phyloP scores from a whole-genome alignment of 2,797 vertebrate genomes.

The Siniperca undulata region DNA sequence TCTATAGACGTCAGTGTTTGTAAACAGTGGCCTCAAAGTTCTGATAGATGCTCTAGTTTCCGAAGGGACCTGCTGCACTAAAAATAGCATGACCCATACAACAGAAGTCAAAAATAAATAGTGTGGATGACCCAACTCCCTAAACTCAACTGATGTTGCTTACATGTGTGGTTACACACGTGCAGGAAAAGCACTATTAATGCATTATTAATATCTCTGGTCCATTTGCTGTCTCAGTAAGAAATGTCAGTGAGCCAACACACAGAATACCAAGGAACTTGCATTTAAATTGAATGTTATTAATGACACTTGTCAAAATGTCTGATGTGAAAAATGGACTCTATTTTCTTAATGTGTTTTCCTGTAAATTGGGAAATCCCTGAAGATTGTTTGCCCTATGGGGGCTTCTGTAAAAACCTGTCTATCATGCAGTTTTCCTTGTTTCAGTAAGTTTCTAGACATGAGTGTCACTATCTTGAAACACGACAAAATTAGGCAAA shows the following conservation, averaged over 20 bases:
- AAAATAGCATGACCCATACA: constrained; percentile 54
- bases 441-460: background rate
- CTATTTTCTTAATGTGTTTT: constrained; percentile 13
- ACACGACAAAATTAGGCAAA: background rate
- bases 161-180: background rate
- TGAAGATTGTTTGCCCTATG: background rate
- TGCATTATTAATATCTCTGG: background rate
- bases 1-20: constrained; percentile 23
- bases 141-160: constrained; percentile 13
- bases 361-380: background rate
- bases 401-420: background rate
- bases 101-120: constrained; percentile 53
- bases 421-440: background rate
- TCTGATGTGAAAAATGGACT: background rate
- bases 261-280: background rate
- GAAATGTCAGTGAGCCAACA: background rate
- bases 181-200: constrained; percentile 16
- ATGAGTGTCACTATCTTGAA: background rate
- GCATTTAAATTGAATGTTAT: background rate
- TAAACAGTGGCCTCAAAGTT: constrained; percentile 49
- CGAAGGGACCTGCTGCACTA: constrained; percentile 37
- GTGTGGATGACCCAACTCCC: constrained; percentile 26
- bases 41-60: constrained; percentile 17
- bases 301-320: background rate
- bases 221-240: background rate